Conservation (phyloP, 2,888 invertebrate genomes). For the Cataglyphis livida region DNA sequence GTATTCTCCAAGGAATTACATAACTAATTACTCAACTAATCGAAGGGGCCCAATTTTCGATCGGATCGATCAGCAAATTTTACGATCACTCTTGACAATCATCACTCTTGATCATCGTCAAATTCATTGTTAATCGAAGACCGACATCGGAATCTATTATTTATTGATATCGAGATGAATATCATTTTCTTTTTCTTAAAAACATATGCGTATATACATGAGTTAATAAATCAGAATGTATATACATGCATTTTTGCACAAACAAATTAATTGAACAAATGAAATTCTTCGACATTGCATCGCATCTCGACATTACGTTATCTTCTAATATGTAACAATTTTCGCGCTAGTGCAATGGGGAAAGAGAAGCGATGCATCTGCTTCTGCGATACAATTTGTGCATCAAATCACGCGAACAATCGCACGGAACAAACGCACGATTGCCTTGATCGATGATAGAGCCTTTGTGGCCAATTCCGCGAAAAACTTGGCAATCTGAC, state of each 20-base stretch:
- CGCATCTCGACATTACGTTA: not conserved
- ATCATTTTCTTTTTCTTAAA: not conserved
- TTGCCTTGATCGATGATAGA: constrained; percentile 65
- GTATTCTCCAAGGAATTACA: constrained; percentile 53
- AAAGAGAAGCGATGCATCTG: constrained; percentile 8
- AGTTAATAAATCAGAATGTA: too few relatives aligned
- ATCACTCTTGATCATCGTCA: too few relatives aligned
- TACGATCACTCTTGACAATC: not conserved
- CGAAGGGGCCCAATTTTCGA: constrained; percentile 33
- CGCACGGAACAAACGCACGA: constrained; percentile 29
- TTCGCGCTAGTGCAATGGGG: not conserved
- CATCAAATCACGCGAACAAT: not conserved
- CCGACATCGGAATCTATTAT: not conserved
- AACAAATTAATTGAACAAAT: not conserved
- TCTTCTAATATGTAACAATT: constrained; percentile 7
- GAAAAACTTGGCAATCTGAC: constrained; percentile 75
- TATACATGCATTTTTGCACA: not conserved
- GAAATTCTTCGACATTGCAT: constrained; percentile 7
- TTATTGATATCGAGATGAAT: not conserved
- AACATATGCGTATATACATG: not conserved
- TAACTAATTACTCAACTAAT: constrained; percentile 55
- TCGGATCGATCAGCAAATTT: constrained; percentile 20
- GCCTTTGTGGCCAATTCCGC: constrained; percentile 75
- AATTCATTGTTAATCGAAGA: not conserved
- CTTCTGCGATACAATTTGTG: constrained; percentile 6